Evolutionary conservation across 1,140 invertebrate genomes (phyloP).

Genomic region (Caerostris darwini): DNA sequence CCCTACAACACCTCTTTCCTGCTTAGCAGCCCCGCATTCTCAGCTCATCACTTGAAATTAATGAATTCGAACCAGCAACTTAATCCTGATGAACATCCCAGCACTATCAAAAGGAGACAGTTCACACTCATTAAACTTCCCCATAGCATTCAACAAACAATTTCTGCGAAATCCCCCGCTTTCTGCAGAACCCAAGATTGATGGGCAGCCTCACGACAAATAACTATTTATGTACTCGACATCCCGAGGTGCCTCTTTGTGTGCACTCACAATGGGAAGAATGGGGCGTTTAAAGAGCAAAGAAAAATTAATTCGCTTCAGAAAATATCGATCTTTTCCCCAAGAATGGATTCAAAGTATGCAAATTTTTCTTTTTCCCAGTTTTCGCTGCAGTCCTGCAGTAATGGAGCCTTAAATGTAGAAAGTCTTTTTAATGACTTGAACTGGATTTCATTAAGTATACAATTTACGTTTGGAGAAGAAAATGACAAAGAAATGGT

Average conservation of each 20-base stretch:
- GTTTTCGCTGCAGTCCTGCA: neutral
- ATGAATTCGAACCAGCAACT: neutral
- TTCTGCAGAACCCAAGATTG: neutral
- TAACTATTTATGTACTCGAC: neutral
- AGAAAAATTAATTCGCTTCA: neutral
- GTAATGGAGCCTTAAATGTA: neutral
- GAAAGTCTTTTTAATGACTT: neutral
- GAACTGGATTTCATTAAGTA: neutral
- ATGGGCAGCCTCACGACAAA: neutral
- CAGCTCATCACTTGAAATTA: neutral
- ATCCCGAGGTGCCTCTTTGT: neutral
- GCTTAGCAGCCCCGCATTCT: too few species aligned
- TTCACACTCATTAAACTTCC: neutral
- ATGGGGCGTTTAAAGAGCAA: neutral
- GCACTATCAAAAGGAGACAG: neutral
- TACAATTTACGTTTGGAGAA: neutral
- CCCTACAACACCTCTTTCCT: too few species aligned
- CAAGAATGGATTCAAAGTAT: neutral
- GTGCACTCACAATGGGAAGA: conserved; percentile 12
- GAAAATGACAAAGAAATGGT: neutral
- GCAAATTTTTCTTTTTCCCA: neutral
- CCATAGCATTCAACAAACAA: neutral
- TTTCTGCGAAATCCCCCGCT: neutral
- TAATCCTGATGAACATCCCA: neutral
- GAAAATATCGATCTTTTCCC: neutral